phyloP scores from a whole-genome alignment of 1,140 invertebrate genomes.

The Fopius arisanus region DNA sequence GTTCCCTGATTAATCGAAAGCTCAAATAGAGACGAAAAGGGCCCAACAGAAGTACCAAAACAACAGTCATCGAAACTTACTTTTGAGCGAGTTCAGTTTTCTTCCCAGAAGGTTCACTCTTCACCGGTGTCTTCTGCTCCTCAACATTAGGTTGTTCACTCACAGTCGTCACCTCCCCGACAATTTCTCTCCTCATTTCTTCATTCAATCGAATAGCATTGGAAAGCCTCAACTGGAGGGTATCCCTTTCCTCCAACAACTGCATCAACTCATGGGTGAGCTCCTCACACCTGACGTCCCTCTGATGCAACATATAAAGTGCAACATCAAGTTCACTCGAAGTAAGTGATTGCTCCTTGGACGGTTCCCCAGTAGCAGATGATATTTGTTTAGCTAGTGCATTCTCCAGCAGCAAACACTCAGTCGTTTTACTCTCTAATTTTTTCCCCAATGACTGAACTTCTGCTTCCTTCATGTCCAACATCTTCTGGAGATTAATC shows the following conservation, averaged over 20 bases:
- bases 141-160: conserved; percentile 28
- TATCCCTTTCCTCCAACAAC: conserved; percentile 84
- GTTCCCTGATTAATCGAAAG: no score
- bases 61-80: conserved; percentile 45
- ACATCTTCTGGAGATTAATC: conserved; percentile 47
- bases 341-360: neutral
- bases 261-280: conserved; percentile 85
- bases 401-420: conserved; percentile 62
- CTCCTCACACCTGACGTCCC: conserved; percentile 88
- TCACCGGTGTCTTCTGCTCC: conserved; percentile 49
- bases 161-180: conserved; percentile 27
- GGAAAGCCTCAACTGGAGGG: conserved; percentile 80
- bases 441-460: conserved; percentile 73
- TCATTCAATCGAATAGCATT: conserved; percentile 80
- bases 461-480: conserved; percentile 74
- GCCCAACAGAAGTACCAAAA: no score
- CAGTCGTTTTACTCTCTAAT: conserved; percentile 67
- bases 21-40: no score
- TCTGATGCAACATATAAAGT: conserved; percentile 84
- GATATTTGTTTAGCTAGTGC: conserved; percentile 46
- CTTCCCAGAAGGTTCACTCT: conserved; percentile 49
- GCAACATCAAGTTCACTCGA: conserved; percentile 79
- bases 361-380: neutral
- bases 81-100: conserved; percentile 57
- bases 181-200: conserved; percentile 63